These are phyloP conservation scores for Eilema sororculum DNA, from an alignment of 2,888 invertebrate species.

Conservation along the genomic window DNA sequence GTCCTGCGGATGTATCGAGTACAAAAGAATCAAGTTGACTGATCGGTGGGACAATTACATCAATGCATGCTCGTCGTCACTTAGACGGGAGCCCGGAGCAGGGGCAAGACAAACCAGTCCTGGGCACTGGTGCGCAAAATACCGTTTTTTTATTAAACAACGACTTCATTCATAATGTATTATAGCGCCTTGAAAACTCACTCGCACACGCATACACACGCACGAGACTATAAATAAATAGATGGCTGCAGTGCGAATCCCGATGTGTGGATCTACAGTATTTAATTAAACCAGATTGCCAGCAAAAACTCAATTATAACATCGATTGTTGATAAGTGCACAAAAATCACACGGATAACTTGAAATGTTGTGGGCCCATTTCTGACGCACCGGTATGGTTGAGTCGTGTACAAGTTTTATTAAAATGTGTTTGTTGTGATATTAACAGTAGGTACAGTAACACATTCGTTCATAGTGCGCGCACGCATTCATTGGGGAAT, in stretches of 20 bases:
- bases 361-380: constrained; percentile 51
- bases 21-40: constrained; percentile 65
- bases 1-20: constrained; percentile 69
- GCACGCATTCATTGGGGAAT: constrained; percentile 71
- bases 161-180: constrained; percentile 86
- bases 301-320: constrained; percentile 59
- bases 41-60: constrained; percentile 78
- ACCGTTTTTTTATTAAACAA: constrained; percentile 79
- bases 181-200: constrained; percentile 73
- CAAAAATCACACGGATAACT: constrained; percentile 68
- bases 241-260: constrained; percentile 56
- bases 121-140: constrained; percentile 70
- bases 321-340: constrained; percentile 61
- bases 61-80: constrained; percentile 74
- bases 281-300: constrained; percentile 66
- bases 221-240: constrained; percentile 67
- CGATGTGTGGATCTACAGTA: constrained; percentile 56
- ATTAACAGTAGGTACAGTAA: constrained; percentile 67
- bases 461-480: constrained; percentile 63
- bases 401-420: constrained; percentile 57
- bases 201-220: constrained; percentile 65
- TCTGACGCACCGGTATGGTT: constrained; percentile 59
- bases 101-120: constrained; percentile 77
- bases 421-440: constrained; percentile 63
- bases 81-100: constrained; percentile 68